Evolutionary conservation across 1,140 invertebrate species (phyloP), one percentile per base, ranked within the genome.

Genomic region (Ladona fulva): DNA sequence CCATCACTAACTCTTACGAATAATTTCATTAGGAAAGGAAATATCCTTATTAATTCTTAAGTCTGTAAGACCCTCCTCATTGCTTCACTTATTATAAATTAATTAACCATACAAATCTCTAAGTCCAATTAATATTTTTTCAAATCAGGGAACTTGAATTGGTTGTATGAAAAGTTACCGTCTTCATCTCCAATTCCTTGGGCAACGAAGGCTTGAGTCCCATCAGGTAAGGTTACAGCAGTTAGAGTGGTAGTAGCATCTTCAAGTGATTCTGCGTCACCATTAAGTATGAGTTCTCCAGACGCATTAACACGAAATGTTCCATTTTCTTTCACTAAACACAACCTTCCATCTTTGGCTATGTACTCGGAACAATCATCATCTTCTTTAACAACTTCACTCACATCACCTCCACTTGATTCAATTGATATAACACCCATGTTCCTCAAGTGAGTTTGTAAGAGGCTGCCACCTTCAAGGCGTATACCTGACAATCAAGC

Each of bases 151-250:
- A n/a, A n/a, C n/a, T n/a, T n/a, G n/a, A n/a, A n/a, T n/a, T n/a
- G n/a, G n/a, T n/a, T n/a, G n/a, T 37, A 37, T 8, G 1, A 25
- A 10, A n/a, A 25, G n/a, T 76, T 79, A 80, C 75, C 66, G 84
- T 83, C 83, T 78, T 82, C 80, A 11, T 81, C 79, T 44, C 79
- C 78, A 7, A 81, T 77, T 77, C 83, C 81, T 78, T 83, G 81
- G 1, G 84, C 80, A 22, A 85, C 80, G 66, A 83, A 85, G 14
- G 85, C 83, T 81, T 84, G 83, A 3, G 82, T 85, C 37, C 84
- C 85, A 81, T 85, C 84, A 11, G 84, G 82, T 44, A 85, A 79
- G 22, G 84, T 85, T 74, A 85, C 81, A 8, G 84, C 81, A 42
- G 84, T 85, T 12, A 85, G 66, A 59, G 82, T 82, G 12, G 82